These are phyloP conservation scores for Agrypnus murinus DNA, from an alignment of 2,888 invertebrate genomes.

Conservation along the genomic window DNA sequence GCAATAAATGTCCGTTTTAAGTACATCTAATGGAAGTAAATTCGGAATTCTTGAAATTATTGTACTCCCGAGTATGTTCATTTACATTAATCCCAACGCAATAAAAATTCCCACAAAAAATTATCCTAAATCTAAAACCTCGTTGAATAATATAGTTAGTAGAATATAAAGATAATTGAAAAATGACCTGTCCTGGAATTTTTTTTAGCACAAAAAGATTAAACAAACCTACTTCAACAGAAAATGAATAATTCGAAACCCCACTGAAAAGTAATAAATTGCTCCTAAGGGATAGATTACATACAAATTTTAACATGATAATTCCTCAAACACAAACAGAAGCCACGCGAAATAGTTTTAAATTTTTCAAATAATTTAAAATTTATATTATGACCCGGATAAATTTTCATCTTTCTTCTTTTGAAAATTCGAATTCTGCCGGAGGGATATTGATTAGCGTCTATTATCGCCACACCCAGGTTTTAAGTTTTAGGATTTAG, in stretches of 20 bases:
- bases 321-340: slow-evolving; percentile 12
- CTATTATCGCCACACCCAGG: slow-evolving; percentile 8
- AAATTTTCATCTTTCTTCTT: not conserved
- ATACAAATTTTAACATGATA: slow-evolving; percentile 25
- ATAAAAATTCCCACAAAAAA: not conserved
- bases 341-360: slow-evolving; percentile 7
- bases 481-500: slow-evolving; percentile 26
- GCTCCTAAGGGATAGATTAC: slow-evolving; percentile 25
- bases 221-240: not conserved
- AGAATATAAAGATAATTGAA: too few species aligned
- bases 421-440: not conserved
- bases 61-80: not conserved
- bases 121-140: not conserved
- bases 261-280: slow-evolving; percentile 29
- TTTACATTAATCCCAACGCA: slow-evolving; percentile 9
- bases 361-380: not conserved
- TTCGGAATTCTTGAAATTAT: not conserved
- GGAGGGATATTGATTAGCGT: not conserved
- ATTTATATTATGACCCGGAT: not conserved
- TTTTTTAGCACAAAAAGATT: not conserved
- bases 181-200: not conserved
- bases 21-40: too few species aligned
- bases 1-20: too few species aligned
- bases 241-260: not conserved
- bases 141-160: too few species aligned